These are phyloP conservation scores for Aramus guarauna DNA, from an alignment of 2,113 vertebrate genomes.

Conservation along the genomic window DNA sequence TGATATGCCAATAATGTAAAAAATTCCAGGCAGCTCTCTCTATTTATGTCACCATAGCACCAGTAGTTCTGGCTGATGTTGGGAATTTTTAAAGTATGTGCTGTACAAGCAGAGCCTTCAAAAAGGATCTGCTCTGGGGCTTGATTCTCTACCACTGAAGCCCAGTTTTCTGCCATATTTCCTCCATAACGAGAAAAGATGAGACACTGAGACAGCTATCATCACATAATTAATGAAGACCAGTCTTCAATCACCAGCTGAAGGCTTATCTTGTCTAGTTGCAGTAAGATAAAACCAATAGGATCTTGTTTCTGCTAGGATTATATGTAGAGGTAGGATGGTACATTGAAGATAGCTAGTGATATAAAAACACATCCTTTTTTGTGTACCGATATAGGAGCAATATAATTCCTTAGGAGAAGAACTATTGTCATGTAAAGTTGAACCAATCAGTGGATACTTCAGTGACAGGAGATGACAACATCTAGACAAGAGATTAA, in stretches of 20 bases:
- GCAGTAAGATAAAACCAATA: not conserved
- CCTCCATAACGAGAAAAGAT: not conserved
- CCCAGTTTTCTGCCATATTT: not conserved
- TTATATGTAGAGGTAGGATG: not conserved
- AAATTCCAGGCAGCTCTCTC: not conserved
- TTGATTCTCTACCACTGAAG: not conserved
- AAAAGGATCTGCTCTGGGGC: not conserved
- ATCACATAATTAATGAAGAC: not conserved
- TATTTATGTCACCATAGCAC: constrained; percentile 42
- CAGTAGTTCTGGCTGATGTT: not conserved
- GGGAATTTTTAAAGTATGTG: not conserved
- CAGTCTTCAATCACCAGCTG: not conserved
- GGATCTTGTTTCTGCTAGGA: not conserved
- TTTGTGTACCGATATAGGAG: not conserved
- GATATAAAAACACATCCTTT: not conserved
- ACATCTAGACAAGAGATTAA: not conserved
- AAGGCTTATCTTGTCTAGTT: not conserved
- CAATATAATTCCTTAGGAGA: not conserved
- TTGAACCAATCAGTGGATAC: not conserved
- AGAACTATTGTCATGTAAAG: not conserved
- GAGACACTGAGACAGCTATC: not conserved
- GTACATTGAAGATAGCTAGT: not conserved
- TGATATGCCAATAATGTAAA: constrained; percentile 1
- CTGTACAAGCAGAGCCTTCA: not conserved
- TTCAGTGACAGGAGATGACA: not conserved